phyloP scores from a whole-genome alignment of 2,797 vertebrate species.

The Alcedo atthis region DNA sequence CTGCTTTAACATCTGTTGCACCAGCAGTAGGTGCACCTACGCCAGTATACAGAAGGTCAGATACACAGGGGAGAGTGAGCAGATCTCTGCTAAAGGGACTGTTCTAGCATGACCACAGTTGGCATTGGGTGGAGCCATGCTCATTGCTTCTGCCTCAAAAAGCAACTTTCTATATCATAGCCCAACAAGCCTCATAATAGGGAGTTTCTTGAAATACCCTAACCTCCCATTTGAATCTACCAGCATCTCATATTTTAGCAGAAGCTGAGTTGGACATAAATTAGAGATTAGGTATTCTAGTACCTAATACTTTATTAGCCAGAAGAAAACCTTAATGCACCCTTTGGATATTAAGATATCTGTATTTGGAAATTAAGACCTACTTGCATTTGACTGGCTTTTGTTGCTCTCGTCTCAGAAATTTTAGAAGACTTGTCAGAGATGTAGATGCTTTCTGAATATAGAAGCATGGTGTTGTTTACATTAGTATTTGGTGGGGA shows the following conservation, averaged over 20 bases:
- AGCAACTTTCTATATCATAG: neutral
- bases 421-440: conserved; percentile 18
- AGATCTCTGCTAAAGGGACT: neutral
- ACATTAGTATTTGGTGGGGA: conserved; percentile 14
- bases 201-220: neutral
- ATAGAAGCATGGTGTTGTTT: conserved; percentile 21
- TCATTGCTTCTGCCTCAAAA: neutral
- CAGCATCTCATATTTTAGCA: neutral
- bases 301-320: neutral
- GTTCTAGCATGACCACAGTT: neutral
- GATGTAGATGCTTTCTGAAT: conserved; percentile 33
- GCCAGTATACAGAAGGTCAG: neutral
- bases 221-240: neutral
- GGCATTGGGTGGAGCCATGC: neutral
- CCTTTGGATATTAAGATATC: neutral
- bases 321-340: neutral
- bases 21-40: conserved; percentile 8
- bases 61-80: neutral
- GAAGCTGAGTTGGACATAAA: neutral
- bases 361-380: neutral
- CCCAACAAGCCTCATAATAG: neutral
- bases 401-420: conserved; percentile 13
- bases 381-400: neutral
- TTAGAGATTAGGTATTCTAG: neutral
- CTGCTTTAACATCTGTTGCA: conserved; percentile 39